Evolutionary conservation across 1,140 invertebrate genomes (phyloP), one percentile per base, ranked within the genome.

Genomic region (Ylistrum balloti): DNA sequence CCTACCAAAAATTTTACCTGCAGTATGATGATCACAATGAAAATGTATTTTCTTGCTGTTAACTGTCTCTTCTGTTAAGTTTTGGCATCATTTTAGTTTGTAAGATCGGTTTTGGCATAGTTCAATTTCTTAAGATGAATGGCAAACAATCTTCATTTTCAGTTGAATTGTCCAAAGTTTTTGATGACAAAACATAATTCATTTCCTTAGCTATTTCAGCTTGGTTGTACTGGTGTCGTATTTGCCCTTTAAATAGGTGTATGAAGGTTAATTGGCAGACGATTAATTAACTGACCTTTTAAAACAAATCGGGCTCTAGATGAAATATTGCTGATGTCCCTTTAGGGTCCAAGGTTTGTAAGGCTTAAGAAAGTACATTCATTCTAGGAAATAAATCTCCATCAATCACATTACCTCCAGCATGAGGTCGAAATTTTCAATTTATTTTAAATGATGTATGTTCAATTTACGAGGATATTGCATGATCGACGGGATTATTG

Each of bases 401-500:
- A 74, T 74, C n/a, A 28, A 74, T 74, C 56, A 28, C 56, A 7
- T 74, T 56, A 5, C n/a, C n/a, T 1, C n/a, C n/a, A n/a, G n/a
- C 56, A 28, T 28, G 56, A 74, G 56, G 56, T n/a, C 56, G n/a
- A 9, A 28, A 28, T 1, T 28, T 28, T 74, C 22, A 9, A 28
- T 74, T n/a, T 74, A 11, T 74, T 74, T 74, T n/a, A 74, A 74
- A 28, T 74, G 56, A 74, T 74, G 56, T 9, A 74, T 74, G 56
- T 5, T 74, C 15, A n/a, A 74, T 28, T 74, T 11, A 28, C 28
- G 22, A 74, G 56, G 56, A 74, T 28, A 7, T 20, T 74, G 56
- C 56, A 74, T 7, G 56, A 28, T 74, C n/a, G 35, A 38, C n/a
- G n/a, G n/a, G n/a, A n/a, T n/a, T n/a, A n/a, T n/a, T n/a, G n/a